These are phyloP conservation scores for Hippoglossus stenolepis DNA, from an alignment of 2,113 vertebrate species.

Conservation along the genomic window DNA sequence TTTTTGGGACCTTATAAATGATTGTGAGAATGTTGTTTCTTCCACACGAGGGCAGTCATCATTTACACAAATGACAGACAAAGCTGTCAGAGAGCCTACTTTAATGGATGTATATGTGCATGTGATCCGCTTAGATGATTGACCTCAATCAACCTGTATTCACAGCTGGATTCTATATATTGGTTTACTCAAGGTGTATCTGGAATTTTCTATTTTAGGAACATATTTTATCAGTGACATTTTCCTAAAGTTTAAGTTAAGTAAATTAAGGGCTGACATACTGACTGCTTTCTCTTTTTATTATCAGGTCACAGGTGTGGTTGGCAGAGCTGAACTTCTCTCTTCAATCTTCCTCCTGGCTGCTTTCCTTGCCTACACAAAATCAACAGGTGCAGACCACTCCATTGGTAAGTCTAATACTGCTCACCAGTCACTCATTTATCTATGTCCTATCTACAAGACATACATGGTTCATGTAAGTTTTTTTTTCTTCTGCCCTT, in stretches of 20 bases:
- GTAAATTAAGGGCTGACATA: background rate
- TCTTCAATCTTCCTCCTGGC: constrained; percentile 97
- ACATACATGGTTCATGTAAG: background rate
- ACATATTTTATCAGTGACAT: background rate
- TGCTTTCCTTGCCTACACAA: constrained; percentile 95
- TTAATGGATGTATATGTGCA: background rate
- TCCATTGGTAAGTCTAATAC: constrained; percentile 87
- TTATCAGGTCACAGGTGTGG: constrained; percentile 94
- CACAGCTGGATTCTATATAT: constrained; percentile 23
- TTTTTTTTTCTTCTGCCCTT: background rate
- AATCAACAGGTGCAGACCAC: constrained; percentile 91
- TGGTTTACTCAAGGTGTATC: background rate
- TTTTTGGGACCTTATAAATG: no score
- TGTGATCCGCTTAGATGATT: background rate
- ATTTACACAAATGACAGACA: constrained; percentile 48
- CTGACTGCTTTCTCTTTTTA: background rate
- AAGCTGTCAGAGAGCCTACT: constrained; percentile 15
- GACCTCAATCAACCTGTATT: constrained; percentile 23
- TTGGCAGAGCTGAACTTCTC: constrained; percentile 96
- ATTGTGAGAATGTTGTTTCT: constrained; percentile 31
- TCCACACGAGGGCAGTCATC: constrained; percentile 80
- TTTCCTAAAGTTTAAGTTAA: background rate
- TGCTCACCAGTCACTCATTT: background rate
- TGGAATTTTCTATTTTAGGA: background rate
- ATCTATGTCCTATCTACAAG: background rate